Evolutionary conservation across 2,888 invertebrate species (phyloP).

Genomic region (Corythucha ciliata): DNA sequence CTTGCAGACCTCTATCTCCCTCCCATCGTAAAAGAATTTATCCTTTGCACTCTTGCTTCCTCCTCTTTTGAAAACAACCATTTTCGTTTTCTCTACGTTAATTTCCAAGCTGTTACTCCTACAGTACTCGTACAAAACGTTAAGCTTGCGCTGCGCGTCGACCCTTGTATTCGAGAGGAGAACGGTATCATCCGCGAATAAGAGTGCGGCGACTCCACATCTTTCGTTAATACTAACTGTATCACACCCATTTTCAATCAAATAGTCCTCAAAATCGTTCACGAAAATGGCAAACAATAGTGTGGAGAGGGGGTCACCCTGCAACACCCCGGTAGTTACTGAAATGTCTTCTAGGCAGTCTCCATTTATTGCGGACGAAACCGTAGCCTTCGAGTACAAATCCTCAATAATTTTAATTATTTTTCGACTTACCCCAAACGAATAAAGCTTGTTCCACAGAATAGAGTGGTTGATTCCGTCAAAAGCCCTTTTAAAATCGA

Average conservation of each 20-base stretch:
- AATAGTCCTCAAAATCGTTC: neutral
- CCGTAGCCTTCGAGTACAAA: neutral
- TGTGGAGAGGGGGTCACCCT: slow-evolving; percentile 4
- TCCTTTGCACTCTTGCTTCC: neutral
- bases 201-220: too few species aligned
- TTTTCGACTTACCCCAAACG: neutral
- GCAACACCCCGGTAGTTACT: slow-evolving; percentile 1
- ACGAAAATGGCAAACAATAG: neutral
- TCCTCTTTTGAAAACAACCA: neutral
- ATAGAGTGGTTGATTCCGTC: neutral
- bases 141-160: neutral
- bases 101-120: neutral
- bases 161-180: neutral
- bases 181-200: slow-evolving; percentile 1
- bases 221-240: too few species aligned
- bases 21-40: too few species aligned
- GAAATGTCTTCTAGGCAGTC: too few species aligned
- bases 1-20: too few species aligned
- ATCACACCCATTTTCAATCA: neutral
- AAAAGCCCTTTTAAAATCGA: slow-evolving; percentile 10
- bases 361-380: too few species aligned
- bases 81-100: slow-evolving; percentile 6
- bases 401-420: neutral
- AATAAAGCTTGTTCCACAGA: neutral
- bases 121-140: slow-evolving; percentile 1